Base-by-base conservation (phyloP, 2,797 vertebrate species). In the Allochrocebus solatus region DNA sequence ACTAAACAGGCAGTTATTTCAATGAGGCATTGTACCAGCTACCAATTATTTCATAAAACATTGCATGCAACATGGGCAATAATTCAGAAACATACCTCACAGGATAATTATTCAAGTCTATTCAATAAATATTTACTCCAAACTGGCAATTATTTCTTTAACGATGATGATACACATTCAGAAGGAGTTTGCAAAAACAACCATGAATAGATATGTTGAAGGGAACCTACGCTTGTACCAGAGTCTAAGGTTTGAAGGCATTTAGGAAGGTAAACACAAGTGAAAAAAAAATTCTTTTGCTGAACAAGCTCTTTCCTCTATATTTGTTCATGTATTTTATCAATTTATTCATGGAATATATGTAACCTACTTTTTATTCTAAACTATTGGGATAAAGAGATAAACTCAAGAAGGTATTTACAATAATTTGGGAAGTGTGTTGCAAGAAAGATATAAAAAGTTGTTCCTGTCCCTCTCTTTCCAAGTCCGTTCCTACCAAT, bases 111-210 rank as follows among this genome's bases (percentile, higher is more conserved):
- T 98, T 98, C 95, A 97, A 97, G 94, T 84, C 79, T 82, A 14
- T 72, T 98, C 95, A 96, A 97, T 97, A 97, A 72, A 96, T 96
- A 70, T 36, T 96, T 96, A 84, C 86, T 86, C 78, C 64, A 91
- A 97, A 87, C 94, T 96, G 88, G 94, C 89, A 97, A 97, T 98
- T 90, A 97, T 98, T 98, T 98, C 75, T 95, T 95, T 97, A 98
- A 96, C 46, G 97, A 89, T 78, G 93, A 97, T 76, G 22, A 92
- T 96, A 91, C 41, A 89, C 41, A 95, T 78, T 96, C 94, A 83
- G 83, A 95, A 98, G n/a, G 94, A 74, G 36, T 91, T 57, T 96
- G 70, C 19, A 93, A 96, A 97, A 76, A 61, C 67, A 87, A 70
- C 22, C n/a, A 79, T 79, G 76, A 95, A 94, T 57, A 97, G 59